Conservation (phyloP, 2,797 vertebrate species). For the Numenius phaeopus region DNA sequence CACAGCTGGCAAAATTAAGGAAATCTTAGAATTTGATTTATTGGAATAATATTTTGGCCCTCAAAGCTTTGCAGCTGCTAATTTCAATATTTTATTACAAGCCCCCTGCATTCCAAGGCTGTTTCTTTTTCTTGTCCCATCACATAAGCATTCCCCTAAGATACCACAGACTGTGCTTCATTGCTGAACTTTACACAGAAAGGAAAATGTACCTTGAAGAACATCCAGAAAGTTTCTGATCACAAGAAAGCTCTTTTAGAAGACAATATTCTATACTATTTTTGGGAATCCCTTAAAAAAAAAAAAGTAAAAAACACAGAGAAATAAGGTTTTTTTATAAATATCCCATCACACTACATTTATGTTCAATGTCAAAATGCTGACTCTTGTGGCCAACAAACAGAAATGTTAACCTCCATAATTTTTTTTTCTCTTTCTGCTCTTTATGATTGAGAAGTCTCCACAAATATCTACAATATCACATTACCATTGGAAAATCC, state of each 20-base stretch:
- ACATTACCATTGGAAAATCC: background rate
- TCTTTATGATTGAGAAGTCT: background rate
- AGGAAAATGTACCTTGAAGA: background rate
- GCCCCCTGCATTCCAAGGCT: background rate
- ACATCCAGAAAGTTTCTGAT: background rate
- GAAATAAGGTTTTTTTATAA: background rate
- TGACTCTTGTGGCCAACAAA: background rate
- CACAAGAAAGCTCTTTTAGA: background rate
- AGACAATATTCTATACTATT: background rate
- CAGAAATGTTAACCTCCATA: background rate
- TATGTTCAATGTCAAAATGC: background rate
- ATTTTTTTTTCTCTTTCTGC: background rate
- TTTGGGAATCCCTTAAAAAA: background rate
- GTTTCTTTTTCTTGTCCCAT: background rate
- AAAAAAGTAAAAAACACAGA: background rate
- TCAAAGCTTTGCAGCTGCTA: background rate
- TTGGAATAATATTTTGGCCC: background rate
- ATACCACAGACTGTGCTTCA: background rate
- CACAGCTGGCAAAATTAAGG: background rate
- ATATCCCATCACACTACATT: background rate
- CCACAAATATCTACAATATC: background rate
- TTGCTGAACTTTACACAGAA: background rate
- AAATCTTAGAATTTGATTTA: background rate
- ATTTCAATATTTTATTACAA: background rate
- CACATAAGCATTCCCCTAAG: background rate